These are phyloP conservation scores for Hippolais icterina DNA, from an alignment of 2,113 vertebrate genomes.

Conservation along the genomic window DNA sequence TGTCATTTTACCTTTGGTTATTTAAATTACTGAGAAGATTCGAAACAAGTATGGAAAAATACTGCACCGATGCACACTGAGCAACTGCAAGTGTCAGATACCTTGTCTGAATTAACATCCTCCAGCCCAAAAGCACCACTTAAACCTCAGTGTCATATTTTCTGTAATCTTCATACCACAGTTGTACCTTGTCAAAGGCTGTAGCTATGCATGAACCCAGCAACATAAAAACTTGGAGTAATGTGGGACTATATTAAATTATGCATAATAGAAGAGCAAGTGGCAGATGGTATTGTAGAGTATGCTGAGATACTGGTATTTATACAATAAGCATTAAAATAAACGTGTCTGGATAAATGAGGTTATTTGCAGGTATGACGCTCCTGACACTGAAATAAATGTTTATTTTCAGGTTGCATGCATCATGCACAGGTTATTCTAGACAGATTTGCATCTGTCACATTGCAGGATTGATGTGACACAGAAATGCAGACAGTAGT, in stretches of 20 bases:
- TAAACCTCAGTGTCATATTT: constrained; percentile 41
- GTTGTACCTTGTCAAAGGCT: constrained; percentile 12
- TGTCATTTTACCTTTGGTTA: background rate
- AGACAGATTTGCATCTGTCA: constrained; percentile 68
- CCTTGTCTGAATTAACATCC: constrained; percentile 29
- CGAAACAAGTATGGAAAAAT: background rate
- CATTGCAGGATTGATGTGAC: constrained; percentile 59
- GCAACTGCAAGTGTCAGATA: background rate
- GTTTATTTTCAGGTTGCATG: constrained; percentile 68
- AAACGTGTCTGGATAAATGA: constrained; percentile 67
- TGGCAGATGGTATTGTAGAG: constrained; percentile 70
- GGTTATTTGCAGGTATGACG: constrained; percentile 76
- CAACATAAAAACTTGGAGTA: constrained; percentile 35
- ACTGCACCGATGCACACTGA: background rate
- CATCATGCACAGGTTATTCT: constrained; percentile 68
- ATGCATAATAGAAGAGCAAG: constrained; percentile 66
- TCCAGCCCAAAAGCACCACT: constrained; percentile 12
- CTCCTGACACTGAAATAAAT: constrained; percentile 69
- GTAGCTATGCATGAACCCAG: background rate
- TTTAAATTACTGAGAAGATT: background rate
- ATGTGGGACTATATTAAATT: constrained; percentile 55
- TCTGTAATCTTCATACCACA: constrained; percentile 44
- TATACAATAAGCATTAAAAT: constrained; percentile 75
- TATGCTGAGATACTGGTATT: constrained; percentile 68
- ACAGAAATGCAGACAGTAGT: constrained; percentile 56